Conservation (phyloP, 2,888 invertebrate species). For the Mamestra brassicae region DNA sequence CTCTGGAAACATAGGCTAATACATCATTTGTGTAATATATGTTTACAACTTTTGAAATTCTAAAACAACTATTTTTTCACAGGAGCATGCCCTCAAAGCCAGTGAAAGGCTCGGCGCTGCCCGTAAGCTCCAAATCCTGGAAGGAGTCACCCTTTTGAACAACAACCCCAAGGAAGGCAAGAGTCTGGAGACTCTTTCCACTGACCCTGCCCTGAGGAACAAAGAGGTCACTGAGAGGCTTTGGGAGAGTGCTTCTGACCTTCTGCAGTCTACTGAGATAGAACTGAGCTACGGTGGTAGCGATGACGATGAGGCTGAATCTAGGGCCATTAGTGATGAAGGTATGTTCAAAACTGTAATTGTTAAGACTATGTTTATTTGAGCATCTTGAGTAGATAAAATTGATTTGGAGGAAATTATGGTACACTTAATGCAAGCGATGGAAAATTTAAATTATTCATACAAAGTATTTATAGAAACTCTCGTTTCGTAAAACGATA, state of each 20-base stretch:
- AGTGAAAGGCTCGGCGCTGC: constrained; percentile 80
- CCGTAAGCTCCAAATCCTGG: constrained; percentile 80
- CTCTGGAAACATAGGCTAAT: neutral
- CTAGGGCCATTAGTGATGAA: constrained; percentile 79
- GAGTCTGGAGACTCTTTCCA: constrained; percentile 80
- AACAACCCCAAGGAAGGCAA: constrained; percentile 80
- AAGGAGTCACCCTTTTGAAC: constrained; percentile 83
- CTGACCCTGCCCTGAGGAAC: constrained; percentile 78
- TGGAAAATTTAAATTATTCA: neutral
- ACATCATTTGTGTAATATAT: neutral
- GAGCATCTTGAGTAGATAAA: neutral
- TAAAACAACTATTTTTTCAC: constrained; percentile 45
- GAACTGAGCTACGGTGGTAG: constrained; percentile 80
- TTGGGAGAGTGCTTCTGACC: constrained; percentile 81
- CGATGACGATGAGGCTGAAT: constrained; percentile 79
- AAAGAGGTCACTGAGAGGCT: constrained; percentile 81
- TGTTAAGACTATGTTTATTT: neutral
- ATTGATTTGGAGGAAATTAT: neutral
- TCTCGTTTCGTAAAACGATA: neutral
- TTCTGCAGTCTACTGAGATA: constrained; percentile 81
- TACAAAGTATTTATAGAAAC: neutral
- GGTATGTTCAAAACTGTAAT: constrained; percentile 67
- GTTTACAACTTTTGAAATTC: neutral
- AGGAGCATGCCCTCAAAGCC: constrained; percentile 86
- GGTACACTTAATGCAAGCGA: neutral